Evolutionary conservation across 2,888 invertebrate genomes (phyloP).

Genomic region (Drosophila parthenogenetica): DNA sequence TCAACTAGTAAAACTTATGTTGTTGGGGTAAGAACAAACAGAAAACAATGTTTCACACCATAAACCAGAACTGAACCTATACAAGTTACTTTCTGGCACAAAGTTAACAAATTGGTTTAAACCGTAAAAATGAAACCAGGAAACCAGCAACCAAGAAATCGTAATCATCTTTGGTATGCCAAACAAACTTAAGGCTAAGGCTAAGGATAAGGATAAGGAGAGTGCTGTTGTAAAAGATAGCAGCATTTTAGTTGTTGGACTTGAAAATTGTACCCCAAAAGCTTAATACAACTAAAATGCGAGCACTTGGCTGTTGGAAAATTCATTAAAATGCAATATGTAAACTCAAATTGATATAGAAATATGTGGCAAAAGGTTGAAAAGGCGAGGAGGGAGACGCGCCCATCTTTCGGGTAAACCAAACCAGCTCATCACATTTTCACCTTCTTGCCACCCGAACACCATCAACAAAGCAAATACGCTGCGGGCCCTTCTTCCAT

Average conservation of each 20-base stretch:
- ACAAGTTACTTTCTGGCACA: neutral
- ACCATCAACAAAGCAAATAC: slow-evolving; percentile 27
- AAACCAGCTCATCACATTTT: neutral
- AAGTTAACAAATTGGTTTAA: slow-evolving; percentile 5
- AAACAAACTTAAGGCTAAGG: no score
- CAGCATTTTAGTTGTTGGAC: slow-evolving; percentile 5
- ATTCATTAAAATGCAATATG: slow-evolving; percentile 73
- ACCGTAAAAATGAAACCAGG: neutral
- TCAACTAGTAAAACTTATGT: neutral
- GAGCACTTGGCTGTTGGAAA: slow-evolving; percentile 43
- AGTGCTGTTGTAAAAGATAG: slow-evolving; percentile 2
- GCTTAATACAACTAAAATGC: slow-evolving; percentile 32
- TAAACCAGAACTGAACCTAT: neutral
- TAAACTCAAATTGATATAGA: slow-evolving; percentile 59
- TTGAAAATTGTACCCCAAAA: slow-evolving; percentile 45
- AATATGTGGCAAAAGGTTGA: slow-evolving; percentile 43
- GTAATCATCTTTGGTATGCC: no score
- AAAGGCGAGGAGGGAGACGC: neutral
- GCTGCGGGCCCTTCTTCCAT: slow-evolving; percentile 60
- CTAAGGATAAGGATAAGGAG: no score
- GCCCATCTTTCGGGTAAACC: neutral
- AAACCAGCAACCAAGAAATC: no score
- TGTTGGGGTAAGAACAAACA: neutral
- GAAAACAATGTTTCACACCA: neutral
- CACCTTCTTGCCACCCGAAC: neutral